Evolutionary conservation across 2,797 vertebrate genomes (phyloP).

Genomic region (Siniperca undulata): DNA sequence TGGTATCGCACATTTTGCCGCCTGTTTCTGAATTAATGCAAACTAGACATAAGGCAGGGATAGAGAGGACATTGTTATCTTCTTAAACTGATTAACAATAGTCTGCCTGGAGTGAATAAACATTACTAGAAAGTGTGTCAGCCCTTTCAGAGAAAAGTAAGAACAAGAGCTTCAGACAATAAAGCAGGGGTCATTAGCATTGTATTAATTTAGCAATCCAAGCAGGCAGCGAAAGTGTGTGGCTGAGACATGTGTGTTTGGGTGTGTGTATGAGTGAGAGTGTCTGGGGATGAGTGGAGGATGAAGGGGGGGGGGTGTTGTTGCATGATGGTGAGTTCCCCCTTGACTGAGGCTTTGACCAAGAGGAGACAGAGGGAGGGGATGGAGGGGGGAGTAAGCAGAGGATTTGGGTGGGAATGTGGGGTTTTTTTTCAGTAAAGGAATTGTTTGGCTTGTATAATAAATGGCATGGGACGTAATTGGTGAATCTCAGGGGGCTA

Average conservation of each 20-base stretch:
- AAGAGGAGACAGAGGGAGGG: slow-evolving; percentile 55
- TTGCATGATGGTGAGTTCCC: slow-evolving; percentile 64
- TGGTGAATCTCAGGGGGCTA: slow-evolving; percentile 38
- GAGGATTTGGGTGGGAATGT: slow-evolving; percentile 61
- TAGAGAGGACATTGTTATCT: slow-evolving; percentile 72
- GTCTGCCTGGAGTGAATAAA: slow-evolving; percentile 76
- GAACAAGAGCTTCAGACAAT: slow-evolving; percentile 77
- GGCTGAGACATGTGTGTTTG: slow-evolving; percentile 53
- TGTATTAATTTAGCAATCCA: slow-evolving; percentile 80
- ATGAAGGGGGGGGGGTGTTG: slow-evolving; percentile 29
- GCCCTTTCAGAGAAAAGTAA: slow-evolving; percentile 58
- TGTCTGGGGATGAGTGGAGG: slow-evolving; percentile 61
- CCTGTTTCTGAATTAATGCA: slow-evolving; percentile 68
- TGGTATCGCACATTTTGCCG: slow-evolving; percentile 47
- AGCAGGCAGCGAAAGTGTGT: slow-evolving; percentile 75
- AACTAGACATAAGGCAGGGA: slow-evolving; percentile 65
- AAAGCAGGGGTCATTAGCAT: slow-evolving; percentile 82
- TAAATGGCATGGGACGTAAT: slow-evolving; percentile 52
- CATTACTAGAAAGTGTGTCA: slow-evolving; percentile 81
- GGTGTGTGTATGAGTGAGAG: slow-evolving; percentile 64
- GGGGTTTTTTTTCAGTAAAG: slow-evolving; percentile 41
- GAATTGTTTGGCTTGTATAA: slow-evolving; percentile 65
- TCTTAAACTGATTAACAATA: slow-evolving; percentile 81
- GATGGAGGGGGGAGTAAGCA: slow-evolving; percentile 31
- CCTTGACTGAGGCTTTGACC: slow-evolving; percentile 72